A percentile compares a stretch with the other conserved stretches of the same genome.
Evolutionary conservation across 2,888 invertebrate species (phyloP).

Genomic region (Sisyra terminalis): DNA sequence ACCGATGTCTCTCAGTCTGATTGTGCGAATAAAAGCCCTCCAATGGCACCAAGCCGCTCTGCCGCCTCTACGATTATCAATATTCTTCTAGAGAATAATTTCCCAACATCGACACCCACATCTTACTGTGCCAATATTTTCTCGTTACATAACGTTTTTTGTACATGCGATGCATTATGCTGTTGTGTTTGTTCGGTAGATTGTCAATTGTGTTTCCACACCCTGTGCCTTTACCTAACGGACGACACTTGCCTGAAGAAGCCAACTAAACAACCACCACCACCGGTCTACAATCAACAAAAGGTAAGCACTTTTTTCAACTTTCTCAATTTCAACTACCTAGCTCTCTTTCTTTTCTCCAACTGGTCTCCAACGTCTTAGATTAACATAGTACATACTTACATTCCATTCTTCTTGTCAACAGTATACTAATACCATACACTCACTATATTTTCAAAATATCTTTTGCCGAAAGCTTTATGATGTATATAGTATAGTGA

Average conservation of each 20-base stretch:
- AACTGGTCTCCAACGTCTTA: too few relatives aligned
- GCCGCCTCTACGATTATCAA: constrained; percentile 11
- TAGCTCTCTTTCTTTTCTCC: too few relatives aligned
- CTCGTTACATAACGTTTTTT: constrained; percentile 29
- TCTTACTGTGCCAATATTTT: constrained; percentile 24
- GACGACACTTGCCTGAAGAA: constrained; percentile 27
- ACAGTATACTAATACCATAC: too few relatives aligned
- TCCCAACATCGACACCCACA: constrained; percentile 7
- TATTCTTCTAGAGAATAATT: too few relatives aligned
- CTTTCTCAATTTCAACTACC: too few relatives aligned
- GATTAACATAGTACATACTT: too few relatives aligned
- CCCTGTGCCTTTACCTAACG: constrained; percentile 32
- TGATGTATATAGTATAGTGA: too few relatives aligned
- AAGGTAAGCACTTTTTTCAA: constrained; percentile 26
- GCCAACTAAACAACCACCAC: constrained; percentile 22
- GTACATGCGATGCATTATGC: constrained; percentile 31
- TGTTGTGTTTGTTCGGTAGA: constrained; percentile 47
- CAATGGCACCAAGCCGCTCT: constrained; percentile 8
- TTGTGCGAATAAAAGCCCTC: background rate
- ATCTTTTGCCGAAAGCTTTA: too few relatives aligned
- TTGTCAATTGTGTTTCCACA: constrained; percentile 46
- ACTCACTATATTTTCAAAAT: too few relatives aligned
- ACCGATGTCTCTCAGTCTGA: too few relatives aligned
- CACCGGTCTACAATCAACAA: constrained; percentile 24
- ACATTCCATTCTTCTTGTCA: too few relatives aligned